phyloP scores from a whole-genome alignment of 2,888 invertebrate genomes.

The Unio delphinus region DNA sequence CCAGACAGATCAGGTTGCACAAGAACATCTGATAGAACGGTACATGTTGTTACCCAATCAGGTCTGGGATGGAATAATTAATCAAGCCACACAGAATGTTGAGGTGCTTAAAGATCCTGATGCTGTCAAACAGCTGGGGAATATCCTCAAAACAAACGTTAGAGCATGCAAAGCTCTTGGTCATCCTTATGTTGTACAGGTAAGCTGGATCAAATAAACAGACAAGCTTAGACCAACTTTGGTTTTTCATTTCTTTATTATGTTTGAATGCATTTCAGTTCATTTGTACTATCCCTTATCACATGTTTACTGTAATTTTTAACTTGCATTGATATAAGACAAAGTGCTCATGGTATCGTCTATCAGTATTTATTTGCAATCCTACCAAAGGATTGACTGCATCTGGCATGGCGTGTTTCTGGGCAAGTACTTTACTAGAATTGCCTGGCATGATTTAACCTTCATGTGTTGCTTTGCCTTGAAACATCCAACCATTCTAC shows the following conservation, averaged over 20 bases:
- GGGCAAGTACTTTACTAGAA: no score
- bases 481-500: no score
- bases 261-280: no score
- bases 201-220: constrained; percentile 47
- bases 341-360: no score
- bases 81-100: constrained; percentile 96
- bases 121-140: constrained; percentile 96
- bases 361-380: no score
- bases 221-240: neutral
- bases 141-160: constrained; percentile 98
- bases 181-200: constrained; percentile 91
- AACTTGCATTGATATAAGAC: no score
- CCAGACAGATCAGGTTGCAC: constrained; percentile 90
- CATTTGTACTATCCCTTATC: no score
- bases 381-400: no score
- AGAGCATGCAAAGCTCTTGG: constrained; percentile 98
- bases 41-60: constrained; percentile 98
- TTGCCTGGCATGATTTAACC: no score
- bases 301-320: no score
- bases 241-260: neutral
- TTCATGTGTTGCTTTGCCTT: no score
- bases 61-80: constrained; percentile 98
- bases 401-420: no score
- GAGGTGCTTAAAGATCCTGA: constrained; percentile 96
- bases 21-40: constrained; percentile 95